A percentile compares a stretch with the other conserved stretches of the same genome.
phyloP scores from a whole-genome alignment of 2,888 invertebrate species.

The Cephus pulcher region DNA sequence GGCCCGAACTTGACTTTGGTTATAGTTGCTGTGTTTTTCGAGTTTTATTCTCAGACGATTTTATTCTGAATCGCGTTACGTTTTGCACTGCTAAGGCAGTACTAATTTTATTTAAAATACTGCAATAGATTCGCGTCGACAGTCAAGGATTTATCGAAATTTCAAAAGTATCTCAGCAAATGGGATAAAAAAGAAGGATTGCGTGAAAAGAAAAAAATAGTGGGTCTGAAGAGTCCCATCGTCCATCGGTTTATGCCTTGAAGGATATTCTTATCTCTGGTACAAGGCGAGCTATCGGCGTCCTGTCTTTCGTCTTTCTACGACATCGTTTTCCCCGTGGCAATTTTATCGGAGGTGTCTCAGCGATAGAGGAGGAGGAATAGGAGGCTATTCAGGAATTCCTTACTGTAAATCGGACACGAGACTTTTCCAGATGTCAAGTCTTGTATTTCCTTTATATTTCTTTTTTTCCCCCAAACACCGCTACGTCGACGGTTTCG shows the following conservation, averaged over 20 bases:
- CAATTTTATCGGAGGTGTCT: conserved; percentile 51
- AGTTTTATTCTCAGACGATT: conserved; percentile 5
- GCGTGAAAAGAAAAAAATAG: background rate
- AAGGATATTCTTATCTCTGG: conserved; percentile 48
- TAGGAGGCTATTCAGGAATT: conserved; percentile 2
- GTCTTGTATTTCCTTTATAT: background rate
- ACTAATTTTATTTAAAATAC: background rate
- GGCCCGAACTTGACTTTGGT: background rate
- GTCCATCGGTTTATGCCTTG: conserved; percentile 4
- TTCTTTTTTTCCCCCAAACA: background rate
- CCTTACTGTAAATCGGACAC: background rate
- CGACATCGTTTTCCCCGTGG: conserved; percentile 50
- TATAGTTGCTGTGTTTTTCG: background rate
- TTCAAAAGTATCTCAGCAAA: background rate
- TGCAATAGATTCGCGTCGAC: background rate
- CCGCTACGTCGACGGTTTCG: background rate
- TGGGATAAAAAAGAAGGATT: background rate
- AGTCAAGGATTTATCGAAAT: background rate
- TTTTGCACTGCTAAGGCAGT: too few species aligned
- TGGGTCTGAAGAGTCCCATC: background rate
- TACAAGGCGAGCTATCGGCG: conserved; percentile 42
- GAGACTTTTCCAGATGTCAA: background rate
- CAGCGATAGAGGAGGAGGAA: conserved; percentile 36
- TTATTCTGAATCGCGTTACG: conserved; percentile 13
- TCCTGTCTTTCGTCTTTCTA: conserved; percentile 44